Percentiles rank a stretch among this genome's conserved stretches.
Evolutionary conservation across 2,113 vertebrate species (phyloP).

Genomic region (Petaurus breviceps): DNA sequence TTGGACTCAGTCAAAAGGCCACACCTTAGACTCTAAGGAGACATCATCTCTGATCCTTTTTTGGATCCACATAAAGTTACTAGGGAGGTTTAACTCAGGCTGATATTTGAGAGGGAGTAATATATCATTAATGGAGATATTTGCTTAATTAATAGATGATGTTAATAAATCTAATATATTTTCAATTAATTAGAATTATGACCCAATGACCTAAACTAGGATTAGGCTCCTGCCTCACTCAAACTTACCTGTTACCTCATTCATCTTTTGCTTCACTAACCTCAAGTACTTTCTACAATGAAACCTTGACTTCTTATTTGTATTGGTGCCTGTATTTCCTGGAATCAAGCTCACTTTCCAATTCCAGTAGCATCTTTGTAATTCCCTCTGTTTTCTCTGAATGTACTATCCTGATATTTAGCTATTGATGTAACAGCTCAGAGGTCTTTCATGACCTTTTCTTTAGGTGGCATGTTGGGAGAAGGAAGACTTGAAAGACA

Average conservation of each 20-base stretch:
- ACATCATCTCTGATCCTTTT: no score
- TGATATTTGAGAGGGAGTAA: no score
- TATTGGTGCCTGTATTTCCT: background rate
- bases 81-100: no score
- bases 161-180: constrained; percentile 40
- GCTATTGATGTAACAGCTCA: background rate
- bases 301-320: background rate
- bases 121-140: constrained; percentile 35
- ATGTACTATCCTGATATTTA: background rate
- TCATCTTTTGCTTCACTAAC: background rate
- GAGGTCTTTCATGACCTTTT: background rate
- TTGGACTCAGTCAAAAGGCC: no score
- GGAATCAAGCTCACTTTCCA: background rate
- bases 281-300: background rate
- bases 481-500: background rate
- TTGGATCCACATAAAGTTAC: no score
- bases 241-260: background rate
- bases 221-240: background rate
- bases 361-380: background rate
- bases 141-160: constrained; percentile 60
- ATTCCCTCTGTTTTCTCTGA: background rate
- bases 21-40: no score
- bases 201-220: background rate
- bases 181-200: background rate
- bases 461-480: background rate